phyloP scores from a whole-genome alignment of 2,888 invertebrate genomes.

The Drosophila longiperda region DNA sequence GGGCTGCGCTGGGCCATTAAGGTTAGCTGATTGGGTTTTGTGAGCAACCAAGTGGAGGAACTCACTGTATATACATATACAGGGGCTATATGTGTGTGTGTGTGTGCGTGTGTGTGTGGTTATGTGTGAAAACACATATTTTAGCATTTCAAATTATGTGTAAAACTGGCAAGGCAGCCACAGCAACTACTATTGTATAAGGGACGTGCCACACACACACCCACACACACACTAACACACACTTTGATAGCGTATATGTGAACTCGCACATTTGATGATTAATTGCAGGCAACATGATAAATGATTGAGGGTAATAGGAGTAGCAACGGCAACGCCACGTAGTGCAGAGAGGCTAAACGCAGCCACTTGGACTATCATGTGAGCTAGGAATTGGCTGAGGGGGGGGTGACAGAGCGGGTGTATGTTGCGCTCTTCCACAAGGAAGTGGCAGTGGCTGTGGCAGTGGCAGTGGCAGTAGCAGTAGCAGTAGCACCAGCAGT shows the following conservation, averaged over 20 bases:
- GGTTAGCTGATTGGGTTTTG: conserved; percentile 1
- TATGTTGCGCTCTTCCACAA: conserved; percentile 10
- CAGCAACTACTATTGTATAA: conserved; percentile 40
- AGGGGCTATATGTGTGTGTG: too few relatives aligned
- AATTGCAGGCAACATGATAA: conserved; percentile 83
- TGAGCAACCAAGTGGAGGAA: not conserved
- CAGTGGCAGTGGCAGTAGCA: not conserved
- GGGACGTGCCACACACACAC: conserved; percentile 28
- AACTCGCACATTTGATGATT: conserved; percentile 78
- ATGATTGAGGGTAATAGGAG: conserved; percentile 79
- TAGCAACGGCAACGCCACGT: conserved; percentile 56
- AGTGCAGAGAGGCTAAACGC: conserved; percentile 8
- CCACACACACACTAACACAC: conserved; percentile 7
- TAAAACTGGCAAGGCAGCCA: conserved; percentile 42
- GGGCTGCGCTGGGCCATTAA: not conserved
- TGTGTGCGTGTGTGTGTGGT: not conserved
- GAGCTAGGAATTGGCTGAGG: not conserved
- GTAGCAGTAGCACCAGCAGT: not conserved
- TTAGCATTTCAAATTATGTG: conserved; percentile 48
- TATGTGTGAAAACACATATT: conserved; percentile 26
- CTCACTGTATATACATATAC: not conserved
- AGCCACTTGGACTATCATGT: conserved; percentile 7
- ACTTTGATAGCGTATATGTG: conserved; percentile 38
- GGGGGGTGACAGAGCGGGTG: not conserved
- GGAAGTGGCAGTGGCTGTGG: conserved; percentile 1